Base-by-base conservation (phyloP, 1,140 invertebrate species). In the Cephus cinctus region DNA sequence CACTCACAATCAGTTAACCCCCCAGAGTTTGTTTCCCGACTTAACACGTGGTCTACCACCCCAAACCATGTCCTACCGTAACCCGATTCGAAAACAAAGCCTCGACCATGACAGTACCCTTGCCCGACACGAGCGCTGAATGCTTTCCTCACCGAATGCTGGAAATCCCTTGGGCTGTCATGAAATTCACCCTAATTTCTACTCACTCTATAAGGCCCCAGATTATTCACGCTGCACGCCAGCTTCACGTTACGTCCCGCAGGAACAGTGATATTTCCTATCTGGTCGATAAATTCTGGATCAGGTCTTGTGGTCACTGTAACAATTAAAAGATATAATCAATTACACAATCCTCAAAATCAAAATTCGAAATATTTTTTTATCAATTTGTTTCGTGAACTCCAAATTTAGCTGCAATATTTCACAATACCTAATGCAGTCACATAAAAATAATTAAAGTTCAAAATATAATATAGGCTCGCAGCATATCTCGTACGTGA, bases 201-300 rank as follows among this genome's bases (percentile, higher is more conserved):
- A 59, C 71, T 67, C 76, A 90, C 89, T 83, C 90, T 90, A 64
- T 87, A 92, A 1, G 85, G 83, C 50, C 90, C 91, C 12, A 94
- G 81, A 74, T 94, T 90, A 72, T 92, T 92, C 39, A 95, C 91
- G 4, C 88, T 89, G 71, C 92, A 95, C 3, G 91, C 87, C 53
- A 95, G 81, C 66, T 89, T 90, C 15, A 94, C 89, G 61, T 86
- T 90, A 39, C 92, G 79, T 39, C 92, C 91, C 31, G 90, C 89
- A 27, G 89, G 83, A 44, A 84, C 81, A 2, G 83, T 86, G 25
- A 82, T 79, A 61, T 86, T 86, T 57, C 80, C 79, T 52, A 86
- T 84, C 41, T 78, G 73, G 47, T 83, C 82, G 15, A 80, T 69
- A 57, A 86, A 86, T 54, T 85, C 82, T 1, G 84, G 84, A 59